Percentiles rank a stretch among this genome's conserved stretches.
These are phyloP conservation scores for Meloidogyne hapla DNA, from an alignment of 1,140 invertebrate genomes.

Conservation along the genomic window DNA sequence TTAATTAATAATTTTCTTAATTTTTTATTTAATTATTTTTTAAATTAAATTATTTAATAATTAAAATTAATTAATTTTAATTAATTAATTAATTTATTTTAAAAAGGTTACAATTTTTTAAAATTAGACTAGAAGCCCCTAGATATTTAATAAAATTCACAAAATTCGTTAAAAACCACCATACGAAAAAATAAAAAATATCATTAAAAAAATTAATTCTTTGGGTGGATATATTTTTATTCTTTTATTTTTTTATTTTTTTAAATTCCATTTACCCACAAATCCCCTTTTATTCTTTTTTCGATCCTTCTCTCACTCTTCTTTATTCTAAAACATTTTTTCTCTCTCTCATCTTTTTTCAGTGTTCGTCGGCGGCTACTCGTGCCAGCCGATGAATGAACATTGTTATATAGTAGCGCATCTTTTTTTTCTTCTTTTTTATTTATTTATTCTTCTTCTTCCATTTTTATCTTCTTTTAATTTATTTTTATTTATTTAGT, in stretches of 20 bases:
- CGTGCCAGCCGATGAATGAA: conserved; percentile 19
- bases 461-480: not conserved
- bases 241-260: not conserved
- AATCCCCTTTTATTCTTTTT: too few relatives aligned
- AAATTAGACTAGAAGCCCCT: too few relatives aligned
- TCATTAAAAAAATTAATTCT: too few relatives aligned
- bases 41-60: too few relatives aligned
- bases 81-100: too few relatives aligned
- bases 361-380: conserved; percentile 9
- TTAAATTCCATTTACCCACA: not conserved
- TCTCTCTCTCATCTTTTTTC: not conserved
- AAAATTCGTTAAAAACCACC: too few relatives aligned
- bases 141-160: too few relatives aligned
- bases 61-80: too few relatives aligned
- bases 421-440: not conserved
- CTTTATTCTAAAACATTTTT: not conserved
- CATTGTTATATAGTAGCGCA: not conserved
- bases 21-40: too few relatives aligned
- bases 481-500: not conserved
- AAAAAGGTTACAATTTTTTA: too few relatives aligned
- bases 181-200: not conserved
- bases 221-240: not conserved
- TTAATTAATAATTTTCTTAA: too few relatives aligned
- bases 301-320: not conserved
- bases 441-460: not conserved